Base-by-base conservation (phyloP, 2,113 vertebrate species). In the Labeo catla region DNA sequence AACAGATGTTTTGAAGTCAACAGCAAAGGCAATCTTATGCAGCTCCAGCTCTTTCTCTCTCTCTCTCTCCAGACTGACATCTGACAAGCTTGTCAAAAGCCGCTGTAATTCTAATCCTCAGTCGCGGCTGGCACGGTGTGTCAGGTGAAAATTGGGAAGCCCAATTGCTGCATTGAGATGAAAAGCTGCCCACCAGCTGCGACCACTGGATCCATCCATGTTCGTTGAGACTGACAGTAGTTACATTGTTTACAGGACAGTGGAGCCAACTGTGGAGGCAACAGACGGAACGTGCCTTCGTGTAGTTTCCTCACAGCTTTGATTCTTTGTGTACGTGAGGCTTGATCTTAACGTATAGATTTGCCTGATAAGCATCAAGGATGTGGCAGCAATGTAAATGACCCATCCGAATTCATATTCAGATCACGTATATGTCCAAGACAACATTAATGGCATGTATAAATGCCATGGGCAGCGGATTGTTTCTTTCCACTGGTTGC, bases 401-500 rank as follows among this genome's bases (percentile, higher is more conserved):
- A 86, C 21, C 83, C 52, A 9, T 74, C 15, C n/a, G 6, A 70
- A 80, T 90, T 89, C 65, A 63, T 74, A 90, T 90, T 88, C 86
- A 61, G 72, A 70, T 85, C 90, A 89, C 89, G 76, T 87, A 63
- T 43, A 88, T 79, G 82, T 89, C 83, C 82, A 85, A 88, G 88
- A 86, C 81, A 84, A 86, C 88, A 89, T 91, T 88, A 89, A 89
- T 85, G 88, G 81, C 89, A 89, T 86, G 86, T 88, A 88, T 87
- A 90, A 90, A 90, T 90, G 90, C 86, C 90, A 88, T 78, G 76
- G 85, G 90, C 85, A 87, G 83, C 21, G 81, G 76, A 89, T 90
- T 90, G 87, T 91, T 89, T 91, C 85, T 84, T 86, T 86, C 45
- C 81, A 84, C 85, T 73, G 88, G 90, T 91, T 91, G 90, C 90